phyloP scores from a whole-genome alignment of 2,113 vertebrate species.

The Phylloscopus trochilus region DNA sequence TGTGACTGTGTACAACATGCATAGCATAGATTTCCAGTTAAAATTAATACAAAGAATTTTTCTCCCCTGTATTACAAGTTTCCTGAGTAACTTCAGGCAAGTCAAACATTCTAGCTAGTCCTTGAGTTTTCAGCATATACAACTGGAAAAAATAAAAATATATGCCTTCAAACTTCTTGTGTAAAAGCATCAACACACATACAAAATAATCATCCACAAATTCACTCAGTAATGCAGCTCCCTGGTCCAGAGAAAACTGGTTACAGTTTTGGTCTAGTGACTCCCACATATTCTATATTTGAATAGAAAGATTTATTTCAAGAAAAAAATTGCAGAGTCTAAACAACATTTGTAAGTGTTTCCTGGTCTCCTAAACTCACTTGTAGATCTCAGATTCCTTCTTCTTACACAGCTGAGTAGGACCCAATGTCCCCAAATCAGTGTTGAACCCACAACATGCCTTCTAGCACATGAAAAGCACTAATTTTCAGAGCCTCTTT shows the following conservation, averaged over 20 bases:
- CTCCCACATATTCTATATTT: not conserved
- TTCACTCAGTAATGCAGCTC: not conserved
- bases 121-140: not conserved
- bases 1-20: accelerated
- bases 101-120: not conserved
- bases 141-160: not conserved
- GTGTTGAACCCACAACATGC: not conserved
- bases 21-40: not conserved
- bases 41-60: not conserved
- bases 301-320: not conserved
- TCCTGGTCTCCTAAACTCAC: not conserved
- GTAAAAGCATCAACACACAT: not conserved
- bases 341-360: not conserved
- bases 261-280: not conserved
- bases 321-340: not conserved
- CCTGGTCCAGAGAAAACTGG: not conserved
- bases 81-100: not conserved
- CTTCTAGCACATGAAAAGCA: not conserved
- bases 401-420: not conserved
- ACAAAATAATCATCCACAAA: not conserved
- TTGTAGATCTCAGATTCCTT: not conserved
- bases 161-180: not conserved
- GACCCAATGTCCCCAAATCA: accelerated
- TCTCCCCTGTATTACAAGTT: not conserved
- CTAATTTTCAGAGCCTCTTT: not conserved